phyloP scores from a whole-genome alignment of 2,797 vertebrate genomes.

The Betta splendens region DNA sequence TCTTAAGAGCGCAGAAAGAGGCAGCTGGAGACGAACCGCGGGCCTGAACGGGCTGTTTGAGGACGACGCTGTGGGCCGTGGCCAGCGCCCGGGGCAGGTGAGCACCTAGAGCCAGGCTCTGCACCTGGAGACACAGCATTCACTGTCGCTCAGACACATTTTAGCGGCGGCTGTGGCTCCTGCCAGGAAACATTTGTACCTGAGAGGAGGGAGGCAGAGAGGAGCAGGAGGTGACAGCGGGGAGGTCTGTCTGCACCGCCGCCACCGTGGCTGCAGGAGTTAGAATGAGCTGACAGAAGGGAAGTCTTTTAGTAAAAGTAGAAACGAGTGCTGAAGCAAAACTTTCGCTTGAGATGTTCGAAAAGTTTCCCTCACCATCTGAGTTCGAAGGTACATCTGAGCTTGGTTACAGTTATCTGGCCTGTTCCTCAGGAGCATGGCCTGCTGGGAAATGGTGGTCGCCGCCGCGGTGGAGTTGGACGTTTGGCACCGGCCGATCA shows the following conservation, averaged over 20 bases:
- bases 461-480: constrained; percentile 87
- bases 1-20: constrained; percentile 82
- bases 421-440: constrained; percentile 90
- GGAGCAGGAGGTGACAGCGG: constrained; percentile 88
- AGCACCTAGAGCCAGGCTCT: constrained; percentile 88
- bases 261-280: constrained; percentile 92
- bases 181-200: constrained; percentile 75
- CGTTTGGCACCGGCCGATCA: constrained; percentile 88
- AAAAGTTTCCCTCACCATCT: constrained; percentile 86
- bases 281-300: constrained; percentile 88
- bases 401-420: constrained; percentile 92
- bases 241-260: constrained; percentile 92
- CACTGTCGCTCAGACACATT: neutral
- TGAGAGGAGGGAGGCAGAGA: constrained; percentile 90
- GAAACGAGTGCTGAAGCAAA: neutral
- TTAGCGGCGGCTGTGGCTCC: neutral
- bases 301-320: constrained; percentile 34
- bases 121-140: constrained; percentile 74
- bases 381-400: constrained; percentile 95
- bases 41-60: constrained; percentile 84
- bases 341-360: neutral
- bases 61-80: constrained; percentile 85
- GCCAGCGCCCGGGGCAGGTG: constrained; percentile 86
- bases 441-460: constrained; percentile 87
- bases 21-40: constrained; percentile 75